phyloP scores from a whole-genome alignment of 92 coral and sea anemone genomes.

The Epizoanthus rinbou region DNA sequence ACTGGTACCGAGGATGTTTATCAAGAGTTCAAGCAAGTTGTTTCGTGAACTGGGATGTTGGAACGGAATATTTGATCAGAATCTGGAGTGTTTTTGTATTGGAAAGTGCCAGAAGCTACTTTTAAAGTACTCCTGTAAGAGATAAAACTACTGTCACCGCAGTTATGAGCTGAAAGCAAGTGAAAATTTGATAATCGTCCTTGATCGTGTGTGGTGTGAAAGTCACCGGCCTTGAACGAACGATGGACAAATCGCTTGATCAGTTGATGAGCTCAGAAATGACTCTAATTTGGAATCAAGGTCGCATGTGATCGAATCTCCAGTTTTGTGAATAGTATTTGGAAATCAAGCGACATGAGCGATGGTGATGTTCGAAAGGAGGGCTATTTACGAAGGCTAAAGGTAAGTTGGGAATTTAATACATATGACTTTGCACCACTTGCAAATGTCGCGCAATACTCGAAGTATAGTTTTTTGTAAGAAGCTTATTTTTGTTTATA shows the following conservation, averaged over 20 bases:
- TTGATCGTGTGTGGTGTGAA: not conserved
- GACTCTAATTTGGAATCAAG: not conserved
- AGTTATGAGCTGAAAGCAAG: constrained; percentile 6
- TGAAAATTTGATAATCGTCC: not conserved
- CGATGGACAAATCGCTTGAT: constrained; percentile 11
- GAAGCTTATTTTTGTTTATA: not conserved
- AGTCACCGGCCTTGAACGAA: not conserved
- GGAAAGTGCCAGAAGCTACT: not conserved
- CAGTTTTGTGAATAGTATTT: not conserved
- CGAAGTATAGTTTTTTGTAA: not conserved
- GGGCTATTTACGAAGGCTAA: constrained; percentile 83
- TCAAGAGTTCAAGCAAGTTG: not conserved
- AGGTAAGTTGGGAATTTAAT: constrained; percentile 59
- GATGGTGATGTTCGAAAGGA: constrained; percentile 70
- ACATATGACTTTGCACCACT: not conserved
- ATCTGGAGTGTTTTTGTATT: not conserved
- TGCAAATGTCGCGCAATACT: constrained; percentile 6
- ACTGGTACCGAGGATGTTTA: constrained; percentile 27
- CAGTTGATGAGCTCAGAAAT: not conserved
- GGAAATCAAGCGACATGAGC: constrained; percentile 57
- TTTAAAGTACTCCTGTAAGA: not conserved
- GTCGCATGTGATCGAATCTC: constrained; percentile 1
- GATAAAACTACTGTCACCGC: not conserved
- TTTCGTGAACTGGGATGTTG: not conserved
- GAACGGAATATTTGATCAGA: not conserved